A percentile compares a stretch with the other conserved stretches of the same genome.
phyloP scores from a whole-genome alignment of 2,797 vertebrate species.

The Oreortyx pictus region DNA sequence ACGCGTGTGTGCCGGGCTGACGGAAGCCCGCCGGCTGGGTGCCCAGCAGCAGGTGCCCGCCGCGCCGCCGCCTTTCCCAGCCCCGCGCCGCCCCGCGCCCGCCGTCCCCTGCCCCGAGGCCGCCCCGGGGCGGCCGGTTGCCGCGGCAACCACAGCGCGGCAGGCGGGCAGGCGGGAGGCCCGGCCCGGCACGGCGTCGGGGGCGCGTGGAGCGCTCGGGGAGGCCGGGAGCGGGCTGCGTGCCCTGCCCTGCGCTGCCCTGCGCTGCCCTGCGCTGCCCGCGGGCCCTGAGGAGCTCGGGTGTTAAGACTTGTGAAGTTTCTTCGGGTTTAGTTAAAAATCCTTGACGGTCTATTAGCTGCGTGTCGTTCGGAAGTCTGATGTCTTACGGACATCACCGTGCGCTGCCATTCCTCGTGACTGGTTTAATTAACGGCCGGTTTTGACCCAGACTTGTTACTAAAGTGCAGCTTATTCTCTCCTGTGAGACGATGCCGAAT shows the following conservation, averaged over 20 bases:
- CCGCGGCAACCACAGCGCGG: conserved; percentile 11
- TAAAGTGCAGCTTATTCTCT: conserved; percentile 75
- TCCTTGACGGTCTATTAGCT: neutral
- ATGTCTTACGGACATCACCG: conserved; percentile 49
- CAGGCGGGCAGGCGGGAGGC: neutral
- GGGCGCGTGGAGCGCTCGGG: too few species aligned
- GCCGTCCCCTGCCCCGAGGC: neutral
- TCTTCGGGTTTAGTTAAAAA: neutral
- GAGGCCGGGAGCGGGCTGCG: neutral
- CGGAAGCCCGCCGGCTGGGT: rapidly evolving
- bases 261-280: neutral
- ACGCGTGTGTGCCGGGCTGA: neutral
- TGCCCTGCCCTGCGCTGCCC: neutral
- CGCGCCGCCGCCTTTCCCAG: neutral
- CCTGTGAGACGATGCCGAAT: conserved; percentile 75
- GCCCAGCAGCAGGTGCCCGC: neutral
- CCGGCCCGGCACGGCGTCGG: neutral
- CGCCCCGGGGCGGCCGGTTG: neutral
- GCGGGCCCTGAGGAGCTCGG: neutral
- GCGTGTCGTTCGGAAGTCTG: neutral
- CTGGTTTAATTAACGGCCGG: conserved; percentile 79
- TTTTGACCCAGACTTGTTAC: conserved; percentile 77
- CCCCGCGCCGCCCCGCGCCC: neutral
- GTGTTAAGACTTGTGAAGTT: neutral
- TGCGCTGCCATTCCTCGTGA: conserved; percentile 72